A percentile compares a stretch with the other conserved stretches of the same genome.
Conservation (phyloP, 2,888 invertebrate genomes). For the Ormyrus labotus region DNA sequence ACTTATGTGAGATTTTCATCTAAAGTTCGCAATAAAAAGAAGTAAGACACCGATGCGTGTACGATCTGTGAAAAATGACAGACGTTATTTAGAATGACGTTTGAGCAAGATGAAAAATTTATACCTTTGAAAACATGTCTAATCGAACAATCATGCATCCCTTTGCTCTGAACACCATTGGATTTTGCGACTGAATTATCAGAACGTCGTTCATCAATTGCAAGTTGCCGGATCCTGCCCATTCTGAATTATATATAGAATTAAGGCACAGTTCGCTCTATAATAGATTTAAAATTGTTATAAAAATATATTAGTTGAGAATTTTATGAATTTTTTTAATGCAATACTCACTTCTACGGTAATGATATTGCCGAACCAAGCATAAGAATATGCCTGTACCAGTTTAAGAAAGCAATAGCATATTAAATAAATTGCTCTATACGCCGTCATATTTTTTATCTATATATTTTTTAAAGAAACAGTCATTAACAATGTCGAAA, state of each 20-base stretch:
- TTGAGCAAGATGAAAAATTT: background rate
- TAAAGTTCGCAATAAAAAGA: slow-evolving; percentile 4
- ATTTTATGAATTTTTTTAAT: background rate
- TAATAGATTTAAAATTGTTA: background rate
- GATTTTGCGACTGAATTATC: slow-evolving; percentile 61
- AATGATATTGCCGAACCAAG: slow-evolving; percentile 61
- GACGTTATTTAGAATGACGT: background rate
- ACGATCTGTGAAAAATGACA: slow-evolving; percentile 25
- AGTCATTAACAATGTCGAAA: no score
- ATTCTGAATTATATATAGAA: slow-evolving; percentile 61
- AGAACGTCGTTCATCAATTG: slow-evolving; percentile 58
- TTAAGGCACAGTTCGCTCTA: slow-evolving; percentile 61
- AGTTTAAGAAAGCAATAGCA: slow-evolving; percentile 55
- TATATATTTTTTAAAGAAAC: background rate
- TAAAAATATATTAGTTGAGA: background rate
- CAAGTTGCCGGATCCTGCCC: slow-evolving; percentile 59
- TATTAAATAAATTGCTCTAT: slow-evolving; percentile 21
- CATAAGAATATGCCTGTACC: slow-evolving; percentile 61
- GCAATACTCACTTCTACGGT: slow-evolving; percentile 57
- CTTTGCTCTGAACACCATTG: slow-evolving; percentile 60
- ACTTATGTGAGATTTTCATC: background rate
- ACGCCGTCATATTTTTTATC: slow-evolving; percentile 8
- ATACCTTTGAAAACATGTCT: slow-evolving; percentile 48
- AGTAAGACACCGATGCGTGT: slow-evolving; percentile 18
- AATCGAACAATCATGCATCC: slow-evolving; percentile 20